Percentiles rank a stretch among this genome's conserved stretches.
phyloP scores from a whole-genome alignment of 2,797 vertebrate species.

The Urophycis tenuis region DNA sequence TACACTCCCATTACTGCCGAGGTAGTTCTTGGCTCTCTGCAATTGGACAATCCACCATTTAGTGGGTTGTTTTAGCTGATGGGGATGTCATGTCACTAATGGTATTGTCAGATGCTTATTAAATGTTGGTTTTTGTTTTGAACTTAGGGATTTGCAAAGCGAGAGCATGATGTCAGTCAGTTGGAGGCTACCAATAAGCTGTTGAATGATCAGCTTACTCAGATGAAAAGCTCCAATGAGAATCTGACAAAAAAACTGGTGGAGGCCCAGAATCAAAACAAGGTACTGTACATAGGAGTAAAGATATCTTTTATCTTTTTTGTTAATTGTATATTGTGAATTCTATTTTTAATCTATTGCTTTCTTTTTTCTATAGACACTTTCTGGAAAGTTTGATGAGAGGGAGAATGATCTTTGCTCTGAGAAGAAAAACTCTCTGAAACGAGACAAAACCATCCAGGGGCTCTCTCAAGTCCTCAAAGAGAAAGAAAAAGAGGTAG shows the following conservation, averaged over 20 bases:
- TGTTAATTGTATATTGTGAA: neutral
- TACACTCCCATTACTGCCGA: conserved; percentile 61
- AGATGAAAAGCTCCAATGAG: conserved; percentile 53
- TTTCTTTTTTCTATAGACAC: conserved; percentile 63
- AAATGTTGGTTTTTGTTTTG: conserved; percentile 4
- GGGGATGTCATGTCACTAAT: neutral
- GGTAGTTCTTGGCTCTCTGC: conserved; percentile 51
- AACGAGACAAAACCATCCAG: conserved; percentile 97
- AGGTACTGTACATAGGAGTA: conserved; percentile 61
- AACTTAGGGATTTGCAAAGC: conserved; percentile 41
- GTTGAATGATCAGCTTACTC: conserved; percentile 64
- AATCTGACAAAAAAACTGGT: conserved; percentile 61
- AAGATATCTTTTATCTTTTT: neutral
- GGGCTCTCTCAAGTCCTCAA: conserved; percentile 84
- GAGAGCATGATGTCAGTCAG: conserved; percentile 55
- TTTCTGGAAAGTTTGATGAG: conserved; percentile 78
- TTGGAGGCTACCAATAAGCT: conserved; percentile 61
- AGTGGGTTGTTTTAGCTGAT: neutral
- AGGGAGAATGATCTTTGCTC: conserved; percentile 76
- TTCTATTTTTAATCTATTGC: neutral
- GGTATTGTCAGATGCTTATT: conserved; percentile 1
- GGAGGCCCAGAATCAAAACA: conserved; percentile 61
- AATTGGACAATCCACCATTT: conserved; percentile 10
- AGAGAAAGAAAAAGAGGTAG: conserved; percentile 88
- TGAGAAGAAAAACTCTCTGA: conserved; percentile 89